Evolutionary conservation across 2,888 invertebrate species (phyloP), one percentile per base, ranked within the genome.

Genomic region (Acrocyrtus sp.): DNA sequence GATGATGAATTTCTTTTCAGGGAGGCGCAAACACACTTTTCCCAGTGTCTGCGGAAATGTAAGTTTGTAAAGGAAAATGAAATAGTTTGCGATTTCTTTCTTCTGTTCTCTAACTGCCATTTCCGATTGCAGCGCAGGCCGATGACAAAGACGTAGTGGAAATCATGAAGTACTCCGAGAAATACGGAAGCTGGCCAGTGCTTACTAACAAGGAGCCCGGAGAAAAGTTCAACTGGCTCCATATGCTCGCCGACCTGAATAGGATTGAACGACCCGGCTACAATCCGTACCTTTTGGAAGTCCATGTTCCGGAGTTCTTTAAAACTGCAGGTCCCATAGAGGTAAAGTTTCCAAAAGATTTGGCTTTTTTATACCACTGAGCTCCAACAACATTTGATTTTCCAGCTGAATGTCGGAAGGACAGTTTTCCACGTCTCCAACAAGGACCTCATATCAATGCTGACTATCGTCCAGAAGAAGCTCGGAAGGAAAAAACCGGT

Each of bases 181-280:
- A 65, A 15, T 65, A 65, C 45, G 72, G 72, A 1, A 34, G 53
- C 4, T 72, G 72, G 72, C 72, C 72, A 0, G 51, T 72, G 3
- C 15, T 72, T 0, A 60, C 58, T 8, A 72, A 72, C 26, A 15
- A 27, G 1, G 54, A 58, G n/a, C 72, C 72, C 26, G 72, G 60
- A 12, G 21, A 53, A 10, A 47, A 58, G 4, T 72, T 72, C 39
- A 54, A 72, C 48, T 72, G 72, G 72, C 10, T 72, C 1, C 39
- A 60, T 17, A 51, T 72, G 60, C 17, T 65, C 0, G 65, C 72
- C 8, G 72, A 72, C 27, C 15, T 65, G 5, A 72, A 72, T 19
- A 19, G 65, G 15, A 51, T 72, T 48, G 72, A 72, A 26, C 48
- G 72, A 48, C 15, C 12, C 1, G 60, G 65, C 17, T 65, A n/a